A percentile compares a stretch with the other conserved stretches of the same genome.
Evolutionary conservation across 1,140 invertebrate genomes (phyloP).

Genomic region (Philopotamus ludificatus): DNA sequence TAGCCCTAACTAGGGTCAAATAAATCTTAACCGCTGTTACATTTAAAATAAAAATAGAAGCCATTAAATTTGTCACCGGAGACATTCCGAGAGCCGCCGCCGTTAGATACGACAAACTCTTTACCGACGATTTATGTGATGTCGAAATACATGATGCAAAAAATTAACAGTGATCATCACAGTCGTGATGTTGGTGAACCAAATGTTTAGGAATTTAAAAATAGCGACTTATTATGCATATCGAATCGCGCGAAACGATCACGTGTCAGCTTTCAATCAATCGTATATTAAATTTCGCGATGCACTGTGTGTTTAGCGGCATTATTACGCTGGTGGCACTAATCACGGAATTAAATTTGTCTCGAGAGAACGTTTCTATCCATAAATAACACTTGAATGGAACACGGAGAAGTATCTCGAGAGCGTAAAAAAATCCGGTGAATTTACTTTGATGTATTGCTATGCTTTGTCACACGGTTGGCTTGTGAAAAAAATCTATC

Average conservation of each 20-base stretch:
- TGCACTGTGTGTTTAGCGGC: too few species aligned
- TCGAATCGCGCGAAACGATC: too few species aligned
- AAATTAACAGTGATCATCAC: too few species aligned
- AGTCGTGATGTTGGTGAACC: too few species aligned
- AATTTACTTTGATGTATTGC: neutral
- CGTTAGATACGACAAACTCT: neutral
- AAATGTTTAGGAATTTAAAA: too few species aligned
- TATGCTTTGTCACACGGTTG: neutral
- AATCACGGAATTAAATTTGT: too few species aligned
- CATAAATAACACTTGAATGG: constrained; percentile 16
- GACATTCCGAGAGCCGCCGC: neutral
- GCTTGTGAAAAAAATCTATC: constrained; percentile 8
- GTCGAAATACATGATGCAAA: too few species aligned
- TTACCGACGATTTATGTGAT: neutral
- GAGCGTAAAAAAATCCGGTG: neutral
- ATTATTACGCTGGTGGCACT: too few species aligned
- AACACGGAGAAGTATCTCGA: neutral
- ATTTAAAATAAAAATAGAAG: constrained; percentile 17
- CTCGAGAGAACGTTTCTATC: neutral
- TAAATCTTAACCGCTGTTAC: constrained; percentile 22
- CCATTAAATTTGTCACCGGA: constrained; percentile 29
- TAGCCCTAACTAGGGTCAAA: constrained; percentile 10
- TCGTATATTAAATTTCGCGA: too few species aligned
- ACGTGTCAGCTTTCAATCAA: too few species aligned
- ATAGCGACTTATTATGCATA: too few species aligned